Conservation (phyloP, 2,888 invertebrate genomes). For the Odontomyia ornata region DNA sequence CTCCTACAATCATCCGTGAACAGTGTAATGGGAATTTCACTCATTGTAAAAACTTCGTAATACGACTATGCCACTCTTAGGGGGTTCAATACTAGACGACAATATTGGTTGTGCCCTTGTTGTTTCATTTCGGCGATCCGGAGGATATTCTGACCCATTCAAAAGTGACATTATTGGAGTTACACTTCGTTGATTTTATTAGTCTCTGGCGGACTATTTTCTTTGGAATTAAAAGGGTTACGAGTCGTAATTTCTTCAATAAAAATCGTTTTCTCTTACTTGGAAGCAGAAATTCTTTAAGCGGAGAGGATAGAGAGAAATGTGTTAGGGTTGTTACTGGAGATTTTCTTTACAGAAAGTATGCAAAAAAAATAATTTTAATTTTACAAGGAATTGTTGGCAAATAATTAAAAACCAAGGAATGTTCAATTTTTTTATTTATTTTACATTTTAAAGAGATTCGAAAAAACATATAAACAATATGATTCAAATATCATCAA, state of each 20-base stretch:
- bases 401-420: too few species aligned
- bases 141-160: constrained; percentile 45
- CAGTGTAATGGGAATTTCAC: constrained; percentile 48
- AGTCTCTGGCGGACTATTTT: constrained; percentile 50
- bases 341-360: too few species aligned
- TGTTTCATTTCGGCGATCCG: not conserved
- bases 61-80: constrained; percentile 27
- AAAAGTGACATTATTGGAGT: constrained; percentile 51
- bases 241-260: constrained; percentile 49
- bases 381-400: too few species aligned
- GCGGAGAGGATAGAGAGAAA: too few species aligned
- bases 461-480: too few species aligned
- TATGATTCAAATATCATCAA: too few species aligned
- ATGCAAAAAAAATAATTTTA: too few species aligned
- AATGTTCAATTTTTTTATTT: too few species aligned
- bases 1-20: constrained; percentile 47
- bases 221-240: constrained; percentile 49
- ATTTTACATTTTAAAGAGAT: too few species aligned
- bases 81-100: constrained; percentile 1
- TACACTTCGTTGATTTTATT: constrained; percentile 51
- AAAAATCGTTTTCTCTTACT: constrained; percentile 44
- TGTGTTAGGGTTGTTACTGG: too few species aligned
- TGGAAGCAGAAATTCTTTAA: too few species aligned
- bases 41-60: constrained; percentile 49
- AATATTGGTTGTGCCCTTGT: not conserved